These are phyloP conservation scores for Pachyuromys duprasi DNA, from an alignment of 2,797 vertebrate species.

Conservation along the genomic window DNA sequence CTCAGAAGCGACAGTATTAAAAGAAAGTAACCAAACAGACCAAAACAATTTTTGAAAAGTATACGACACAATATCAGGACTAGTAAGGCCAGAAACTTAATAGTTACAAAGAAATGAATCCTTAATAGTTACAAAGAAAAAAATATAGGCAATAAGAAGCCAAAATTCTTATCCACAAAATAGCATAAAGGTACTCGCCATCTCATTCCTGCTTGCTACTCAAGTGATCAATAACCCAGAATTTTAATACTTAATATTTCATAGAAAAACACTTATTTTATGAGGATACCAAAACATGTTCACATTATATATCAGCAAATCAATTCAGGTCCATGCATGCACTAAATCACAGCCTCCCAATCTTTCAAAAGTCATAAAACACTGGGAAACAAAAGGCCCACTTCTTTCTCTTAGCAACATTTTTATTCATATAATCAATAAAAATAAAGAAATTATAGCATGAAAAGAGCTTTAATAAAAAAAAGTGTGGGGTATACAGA, in stretches of 20 bases:
- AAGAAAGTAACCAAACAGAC: conserved; percentile 32
- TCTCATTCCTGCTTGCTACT: not conserved
- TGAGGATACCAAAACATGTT: not conserved
- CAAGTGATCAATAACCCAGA: not conserved
- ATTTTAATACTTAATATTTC: not conserved
- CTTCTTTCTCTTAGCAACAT: not conserved
- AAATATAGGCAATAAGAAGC: not conserved
- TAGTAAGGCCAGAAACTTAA: not conserved
- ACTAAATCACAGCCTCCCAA: not conserved
- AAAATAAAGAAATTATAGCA: not conserved
- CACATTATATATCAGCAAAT: not conserved
- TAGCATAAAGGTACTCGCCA: not conserved
- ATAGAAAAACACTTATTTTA: not conserved
- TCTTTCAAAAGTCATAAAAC: not conserved
- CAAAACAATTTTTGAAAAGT: conserved; percentile 32
- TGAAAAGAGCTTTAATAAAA: not conserved
- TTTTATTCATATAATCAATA: not conserved
- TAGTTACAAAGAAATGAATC: not conserved
- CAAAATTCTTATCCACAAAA: not conserved
- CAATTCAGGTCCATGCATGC: not conserved
- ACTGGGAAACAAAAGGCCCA: not conserved
- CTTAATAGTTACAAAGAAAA: not conserved
- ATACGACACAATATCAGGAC: not conserved
- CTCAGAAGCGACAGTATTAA: not conserved
- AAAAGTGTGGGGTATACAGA: not conserved